phyloP scores from a whole-genome alignment of 2,113 vertebrate species.

The Athene cunicularia region DNA sequence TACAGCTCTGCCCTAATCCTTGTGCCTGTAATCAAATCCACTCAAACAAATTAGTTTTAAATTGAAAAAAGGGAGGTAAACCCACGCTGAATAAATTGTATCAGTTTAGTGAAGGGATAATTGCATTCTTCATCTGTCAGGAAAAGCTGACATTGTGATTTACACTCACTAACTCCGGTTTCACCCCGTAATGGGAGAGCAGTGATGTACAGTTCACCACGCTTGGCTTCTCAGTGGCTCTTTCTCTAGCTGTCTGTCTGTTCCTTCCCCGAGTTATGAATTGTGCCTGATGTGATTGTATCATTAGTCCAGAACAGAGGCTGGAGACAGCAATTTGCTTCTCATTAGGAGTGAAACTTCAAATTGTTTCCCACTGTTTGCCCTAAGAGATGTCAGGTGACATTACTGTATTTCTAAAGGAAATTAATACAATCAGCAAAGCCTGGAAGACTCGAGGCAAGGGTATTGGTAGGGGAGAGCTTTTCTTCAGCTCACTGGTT shows the following conservation, averaged over 20 bases:
- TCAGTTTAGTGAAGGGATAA: neutral
- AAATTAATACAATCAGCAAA: neutral
- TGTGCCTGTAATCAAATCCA: neutral
- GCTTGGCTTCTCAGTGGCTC: neutral
- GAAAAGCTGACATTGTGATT: neutral
- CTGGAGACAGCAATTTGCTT: neutral
- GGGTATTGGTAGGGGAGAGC: neutral
- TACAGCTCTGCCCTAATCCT: neutral
- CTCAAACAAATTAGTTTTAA: neutral
- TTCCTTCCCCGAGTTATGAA: neutral
- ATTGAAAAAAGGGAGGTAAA: neutral
- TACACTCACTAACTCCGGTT: neutral
- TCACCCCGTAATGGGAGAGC: neutral
- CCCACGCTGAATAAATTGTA: neutral
- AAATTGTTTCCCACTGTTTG: neutral
- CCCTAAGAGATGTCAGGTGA: neutral
- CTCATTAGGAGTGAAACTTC: neutral
- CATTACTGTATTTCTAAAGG: neutral
- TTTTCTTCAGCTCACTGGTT: neutral
- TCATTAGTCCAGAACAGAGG: neutral
- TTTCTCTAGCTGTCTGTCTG: neutral
- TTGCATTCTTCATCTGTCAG: neutral
- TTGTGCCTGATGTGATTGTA: neutral
- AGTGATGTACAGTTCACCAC: neutral
- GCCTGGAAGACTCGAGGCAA: neutral